Evolutionary conservation across 2,113 vertebrate species (phyloP).

Genomic region (Urocolius indicus): DNA sequence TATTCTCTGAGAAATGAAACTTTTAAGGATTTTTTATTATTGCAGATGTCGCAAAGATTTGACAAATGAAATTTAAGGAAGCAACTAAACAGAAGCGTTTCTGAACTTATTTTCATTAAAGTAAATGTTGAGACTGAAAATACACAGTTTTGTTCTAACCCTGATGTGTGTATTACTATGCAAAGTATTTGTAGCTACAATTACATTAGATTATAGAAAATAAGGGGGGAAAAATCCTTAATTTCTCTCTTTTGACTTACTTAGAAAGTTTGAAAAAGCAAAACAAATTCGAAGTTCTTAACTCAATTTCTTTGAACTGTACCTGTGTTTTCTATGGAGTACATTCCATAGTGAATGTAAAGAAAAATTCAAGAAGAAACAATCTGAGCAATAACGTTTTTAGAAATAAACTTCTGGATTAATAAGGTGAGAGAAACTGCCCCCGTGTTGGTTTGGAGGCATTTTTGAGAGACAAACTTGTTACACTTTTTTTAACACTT

Average conservation of each 20-base stretch:
- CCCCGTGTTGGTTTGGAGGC: neutral
- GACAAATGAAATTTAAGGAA: constrained; percentile 51
- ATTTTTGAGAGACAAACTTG: neutral
- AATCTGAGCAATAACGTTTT: neutral
- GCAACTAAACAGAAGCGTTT: constrained; percentile 11
- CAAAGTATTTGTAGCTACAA: neutral
- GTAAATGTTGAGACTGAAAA: neutral
- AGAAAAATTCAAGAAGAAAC: neutral
- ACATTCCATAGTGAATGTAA: neutral
- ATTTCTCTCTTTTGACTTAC: neutral
- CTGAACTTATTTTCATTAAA: neutral
- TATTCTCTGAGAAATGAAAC: constrained; percentile 75
- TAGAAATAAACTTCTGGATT: neutral
- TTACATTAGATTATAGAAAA: neutral
- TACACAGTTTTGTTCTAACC: neutral
- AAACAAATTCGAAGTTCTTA: neutral
- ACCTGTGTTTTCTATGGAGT: neutral
- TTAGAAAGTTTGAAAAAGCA: neutral
- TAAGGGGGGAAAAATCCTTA: accelerated
- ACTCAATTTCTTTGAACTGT: neutral
- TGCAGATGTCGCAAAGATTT: constrained; percentile 40
- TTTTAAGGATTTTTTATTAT: constrained; percentile 50
- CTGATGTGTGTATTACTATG: neutral
- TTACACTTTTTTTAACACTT: neutral
- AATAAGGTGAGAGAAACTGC: neutral